Base-by-base conservation (phyloP, 2,888 invertebrate species). In the Tanytarsus gracilentus region DNA sequence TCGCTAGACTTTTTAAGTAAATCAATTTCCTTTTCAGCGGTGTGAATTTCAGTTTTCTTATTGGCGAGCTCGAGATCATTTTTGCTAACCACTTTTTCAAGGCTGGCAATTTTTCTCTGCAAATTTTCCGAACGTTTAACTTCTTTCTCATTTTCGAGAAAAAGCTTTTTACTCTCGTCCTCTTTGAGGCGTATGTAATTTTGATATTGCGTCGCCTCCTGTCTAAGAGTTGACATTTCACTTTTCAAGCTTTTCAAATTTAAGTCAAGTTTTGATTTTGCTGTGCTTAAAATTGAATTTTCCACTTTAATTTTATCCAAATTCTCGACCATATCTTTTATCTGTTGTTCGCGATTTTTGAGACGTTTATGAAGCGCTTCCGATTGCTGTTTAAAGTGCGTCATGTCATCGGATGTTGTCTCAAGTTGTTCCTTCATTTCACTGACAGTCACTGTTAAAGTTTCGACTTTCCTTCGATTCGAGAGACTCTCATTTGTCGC, bases 11-110 rank as follows among this genome's bases (percentile, higher is more conserved):
- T 40, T 16, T 58, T 40, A 3, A 48, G 16, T 16, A 26, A 9
- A 4, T 58, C 56, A 9, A 25, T 40, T 40, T 58, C 56, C 23
- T 58, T 58, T 18, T 40, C 56, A 25, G 30, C 29, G 14, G 56
- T 58, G 8, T 44, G 5, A 21, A 27, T 44, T 23, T 58, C 29
- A 4, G 40, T 58, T 14, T 27, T 40, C 3, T 16, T 26, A 26
- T 27, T 58, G 11, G 18, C 5, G 6, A 58, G n/a, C 8, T 58
- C 36, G 3, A n/a, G 16, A 18, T 26, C 40, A 0, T 23, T 6
- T 1, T 27, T 25, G 11, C 16, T 40, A 4, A 11, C 23, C 16
- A 9, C 11, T 9, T 26, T 58, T 18, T 48, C 26, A 14, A 27
- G 1, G 11, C 11, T 33, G 14, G 27, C 21, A 33, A 53, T 53